These are phyloP conservation scores for Sigmodon hispidus DNA, from an alignment of 2,113 vertebrate genomes.

Conservation along the genomic window DNA sequence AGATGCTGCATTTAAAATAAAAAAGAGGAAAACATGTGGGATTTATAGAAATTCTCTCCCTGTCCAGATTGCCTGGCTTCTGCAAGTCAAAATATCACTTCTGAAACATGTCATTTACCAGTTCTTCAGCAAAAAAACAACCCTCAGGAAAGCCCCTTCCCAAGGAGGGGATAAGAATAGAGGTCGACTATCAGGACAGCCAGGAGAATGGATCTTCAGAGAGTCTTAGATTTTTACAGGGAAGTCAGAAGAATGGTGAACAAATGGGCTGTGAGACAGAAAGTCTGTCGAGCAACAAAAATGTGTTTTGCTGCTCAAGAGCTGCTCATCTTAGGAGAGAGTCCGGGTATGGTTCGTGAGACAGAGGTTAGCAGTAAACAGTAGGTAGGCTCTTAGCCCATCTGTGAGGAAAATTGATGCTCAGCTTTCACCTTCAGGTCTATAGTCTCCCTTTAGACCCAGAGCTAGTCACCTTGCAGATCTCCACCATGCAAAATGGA, in stretches of 20 bases:
- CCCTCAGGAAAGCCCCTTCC: slow-evolving; percentile 15
- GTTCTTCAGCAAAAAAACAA: slow-evolving; percentile 81
- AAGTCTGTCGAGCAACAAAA: slow-evolving; percentile 23
- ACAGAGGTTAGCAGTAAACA: background rate
- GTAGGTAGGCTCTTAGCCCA: background rate
- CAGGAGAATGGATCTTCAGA: background rate
- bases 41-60: slow-evolving; percentile 84
- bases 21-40: slow-evolving; percentile 83
- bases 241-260: background rate
- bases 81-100: slow-evolving; percentile 83
- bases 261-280: background rate
- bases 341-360: background rate
- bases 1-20: slow-evolving; percentile 87
- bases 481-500: background rate
- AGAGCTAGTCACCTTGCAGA: background rate
- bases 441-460: background rate
- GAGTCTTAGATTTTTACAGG: background rate
- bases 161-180: slow-evolving; percentile 14
- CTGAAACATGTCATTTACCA: slow-evolving; percentile 83
- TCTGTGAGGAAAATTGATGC: background rate
- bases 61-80: slow-evolving; percentile 84
- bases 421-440: background rate
- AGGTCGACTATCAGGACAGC: slow-evolving; percentile 25
- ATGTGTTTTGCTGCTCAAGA: background rate
- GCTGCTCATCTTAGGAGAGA: background rate